Percentiles rank a stretch among this genome's conserved stretches.
phyloP scores from a whole-genome alignment of 2,888 invertebrate genomes.

The Salticus scenicus region DNA sequence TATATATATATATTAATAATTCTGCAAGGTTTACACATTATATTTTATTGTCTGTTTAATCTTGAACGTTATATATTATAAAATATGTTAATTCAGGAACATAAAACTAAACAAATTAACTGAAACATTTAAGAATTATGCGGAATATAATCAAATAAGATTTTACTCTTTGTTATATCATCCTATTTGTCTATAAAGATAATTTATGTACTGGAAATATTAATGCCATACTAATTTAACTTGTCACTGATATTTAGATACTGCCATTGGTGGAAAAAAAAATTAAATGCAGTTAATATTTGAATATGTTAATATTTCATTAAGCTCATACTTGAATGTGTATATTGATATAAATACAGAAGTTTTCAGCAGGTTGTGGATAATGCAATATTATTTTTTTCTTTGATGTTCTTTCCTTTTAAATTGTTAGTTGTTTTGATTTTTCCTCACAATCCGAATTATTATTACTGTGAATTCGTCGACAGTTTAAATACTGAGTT shows the following conservation, averaged over 20 bases:
- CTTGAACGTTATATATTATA: no score
- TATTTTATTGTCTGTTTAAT: no score
- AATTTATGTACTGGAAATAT: no score
- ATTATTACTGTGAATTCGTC: slow-evolving; percentile 46
- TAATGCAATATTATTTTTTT: slow-evolving; percentile 30
- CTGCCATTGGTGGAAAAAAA: background rate
- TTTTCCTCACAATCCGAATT: slow-evolving; percentile 62
- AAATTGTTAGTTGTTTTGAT: slow-evolving; percentile 47
- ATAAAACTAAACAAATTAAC: no score
- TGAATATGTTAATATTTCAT: background rate
- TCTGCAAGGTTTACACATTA: no score
- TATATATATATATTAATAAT: no score
- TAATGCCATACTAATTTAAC: background rate
- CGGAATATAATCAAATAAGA: no score
- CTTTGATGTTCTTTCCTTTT: slow-evolving; percentile 35
- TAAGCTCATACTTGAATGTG: no score
- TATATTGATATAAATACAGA: slow-evolving; percentile 14
- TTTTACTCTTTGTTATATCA: no score
- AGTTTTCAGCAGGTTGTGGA: slow-evolving; percentile 61
- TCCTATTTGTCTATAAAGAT: no score
- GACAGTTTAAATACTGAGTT: slow-evolving; percentile 52
- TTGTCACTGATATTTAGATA: background rate
- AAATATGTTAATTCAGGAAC: no score
- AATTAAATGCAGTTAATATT: background rate
- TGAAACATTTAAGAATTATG: no score